Evolutionary conservation across 2,113 vertebrate species (phyloP), one percentile per base, ranked within the genome.

Genomic region (Ceyx cyanopectus): DNA sequence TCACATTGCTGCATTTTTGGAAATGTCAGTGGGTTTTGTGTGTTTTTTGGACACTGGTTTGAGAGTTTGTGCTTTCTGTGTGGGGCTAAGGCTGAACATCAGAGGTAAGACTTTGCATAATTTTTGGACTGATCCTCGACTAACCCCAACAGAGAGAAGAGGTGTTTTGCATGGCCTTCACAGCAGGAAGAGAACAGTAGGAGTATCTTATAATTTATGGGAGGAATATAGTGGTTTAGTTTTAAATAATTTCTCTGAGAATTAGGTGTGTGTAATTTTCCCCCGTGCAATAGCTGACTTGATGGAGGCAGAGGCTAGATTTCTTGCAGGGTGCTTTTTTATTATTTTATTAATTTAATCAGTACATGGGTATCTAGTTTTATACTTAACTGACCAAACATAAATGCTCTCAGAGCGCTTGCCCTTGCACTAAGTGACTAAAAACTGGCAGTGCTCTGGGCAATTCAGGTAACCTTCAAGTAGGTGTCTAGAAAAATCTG

Each of bases 1-100:
- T 46, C 12, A 5, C 6, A 6, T 12, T 61, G 12, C 32, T 46
- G 21, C 2, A 0, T 23, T 22, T 37, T 41, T 2, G 1, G 24
- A 23, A 27, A 10, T n/a, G 3, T 46, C 5, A 4, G 10, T 68
- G 62, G 30, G 10, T 8, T 76, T 40, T 90, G 2, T 15, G 32
- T 68, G 21, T 72, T 81, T 66, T 37, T 68, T 4, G 3, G 37
- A 18, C 14, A 12, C 3, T 0, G 0, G 3, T 53, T 77, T 74
- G 46, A 69, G 46, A 63, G 46, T 5, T 34, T 48, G 29, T 46
- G 18, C n/a, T 46, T 72, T 29, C 63, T 1, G 1, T 8, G 7
- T 43, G 24, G 7, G 29, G 29, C 19, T 78, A 34, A 74, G n/a
- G 45, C 66, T 82, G 81, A 90, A 63, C 40, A 11, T 46, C n/a